Evolutionary conservation across 1,140 invertebrate genomes (phyloP), one percentile per base, ranked within the genome.

Genomic region (Caerostris darwini): DNA sequence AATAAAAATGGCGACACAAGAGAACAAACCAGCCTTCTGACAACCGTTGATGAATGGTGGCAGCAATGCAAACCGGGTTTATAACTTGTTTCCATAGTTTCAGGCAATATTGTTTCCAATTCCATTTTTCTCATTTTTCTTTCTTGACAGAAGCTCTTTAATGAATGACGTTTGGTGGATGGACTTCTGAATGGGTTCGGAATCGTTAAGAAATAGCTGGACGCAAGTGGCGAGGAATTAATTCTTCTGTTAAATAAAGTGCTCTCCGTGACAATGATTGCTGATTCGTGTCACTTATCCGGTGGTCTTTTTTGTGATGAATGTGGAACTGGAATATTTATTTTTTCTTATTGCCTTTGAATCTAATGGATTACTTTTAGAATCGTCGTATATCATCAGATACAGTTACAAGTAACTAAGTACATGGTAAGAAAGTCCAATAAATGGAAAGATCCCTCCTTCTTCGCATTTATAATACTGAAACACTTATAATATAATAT

Each of bases 11-110:
- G 8, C 7, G 7, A 17, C 3, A 17, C n/a, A 34, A 3, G 34
- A 34, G 83, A 59, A 86, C 83, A 86, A 59, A 86, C 17, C 57
- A 12, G 10, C 19, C 12, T 61, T 61, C 83, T 59, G 83, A 86
- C 83, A 86, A 3, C 0, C 8, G 5, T 19, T 59, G 83, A 86
- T 86, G 57, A 59, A 86, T 86, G 83, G 83, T 86, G 50, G 4
- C 57, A 19, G 83, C 83, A 86, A 86, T 86, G 50, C 57, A 57
- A 86, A 61, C 56, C 83, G 14, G 57, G 83, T 86, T 86, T 86
- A 86, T 61, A 86, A 86, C 56, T 50, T 86, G 59, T 86, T 86
- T 34, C 54, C 3, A 2, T 17, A 17, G 50, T 7, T 56, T 53
- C 14, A 54, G 50, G 12, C 56, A 54, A 56, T 56, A 82, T 82